A percentile compares a stretch with the other conserved stretches of the same genome.
Evolutionary conservation across 2,888 invertebrate species (phyloP).

Genomic region (Palloptera scutellata): DNA sequence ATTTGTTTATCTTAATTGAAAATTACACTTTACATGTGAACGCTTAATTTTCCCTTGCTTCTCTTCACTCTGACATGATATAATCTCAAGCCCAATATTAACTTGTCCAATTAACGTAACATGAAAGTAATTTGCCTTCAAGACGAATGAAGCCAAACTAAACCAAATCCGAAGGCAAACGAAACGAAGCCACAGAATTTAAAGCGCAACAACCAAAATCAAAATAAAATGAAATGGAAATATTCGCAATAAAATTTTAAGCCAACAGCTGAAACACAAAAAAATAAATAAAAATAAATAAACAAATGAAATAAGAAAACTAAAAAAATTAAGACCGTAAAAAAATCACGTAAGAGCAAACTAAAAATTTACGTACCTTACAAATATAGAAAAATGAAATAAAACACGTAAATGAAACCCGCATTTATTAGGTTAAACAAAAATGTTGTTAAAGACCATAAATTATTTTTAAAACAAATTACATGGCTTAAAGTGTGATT

Average conservation of each 20-base stretch:
- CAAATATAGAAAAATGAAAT: not conserved
- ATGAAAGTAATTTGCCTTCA: slow-evolving; percentile 15
- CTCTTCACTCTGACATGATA: slow-evolving; percentile 30
- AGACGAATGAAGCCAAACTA: slow-evolving; percentile 17
- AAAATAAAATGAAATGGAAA: slow-evolving; percentile 29
- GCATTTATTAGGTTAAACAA: slow-evolving; percentile 1
- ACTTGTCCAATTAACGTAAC: slow-evolving; percentile 42
- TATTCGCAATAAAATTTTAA: slow-evolving; percentile 24
- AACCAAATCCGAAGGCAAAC: slow-evolving; percentile 50
- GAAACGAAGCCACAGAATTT: slow-evolving; percentile 37
- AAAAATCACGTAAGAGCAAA: slow-evolving; percentile 7
- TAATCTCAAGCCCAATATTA: slow-evolving; percentile 33
- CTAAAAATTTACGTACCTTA: not conserved
- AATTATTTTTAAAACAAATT: slow-evolving; percentile 8
- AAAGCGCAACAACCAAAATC: not conserved
- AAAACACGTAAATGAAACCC: slow-evolving; percentile 3
- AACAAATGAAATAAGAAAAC: too few relatives aligned
- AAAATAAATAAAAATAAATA: too few relatives aligned
- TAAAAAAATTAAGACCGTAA: not conserved
- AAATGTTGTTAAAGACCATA: not conserved
- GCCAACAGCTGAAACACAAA: not conserved
- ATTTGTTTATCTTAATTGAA: slow-evolving; percentile 12
- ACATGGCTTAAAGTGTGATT: not conserved
- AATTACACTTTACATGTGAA: not conserved
- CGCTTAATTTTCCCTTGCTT: not conserved